Conservation (phyloP, 1,140 invertebrate species). For the Pentalonia nigronervosa region DNA sequence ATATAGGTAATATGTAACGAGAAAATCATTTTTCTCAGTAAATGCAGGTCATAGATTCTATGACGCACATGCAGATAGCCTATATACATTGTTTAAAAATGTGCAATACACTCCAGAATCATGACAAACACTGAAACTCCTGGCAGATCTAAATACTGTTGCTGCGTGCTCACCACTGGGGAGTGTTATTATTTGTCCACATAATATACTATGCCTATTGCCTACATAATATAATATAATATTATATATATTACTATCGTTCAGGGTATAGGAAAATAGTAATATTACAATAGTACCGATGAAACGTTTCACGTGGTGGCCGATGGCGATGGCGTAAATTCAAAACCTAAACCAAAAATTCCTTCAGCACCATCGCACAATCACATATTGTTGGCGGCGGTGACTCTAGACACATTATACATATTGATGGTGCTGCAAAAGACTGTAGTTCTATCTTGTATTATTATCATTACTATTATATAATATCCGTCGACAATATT, state of each 20-base stretch:
- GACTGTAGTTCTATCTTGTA: background rate
- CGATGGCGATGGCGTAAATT: background rate
- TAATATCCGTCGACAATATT: background rate
- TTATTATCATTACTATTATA: conserved; percentile 2
- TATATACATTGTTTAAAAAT: background rate
- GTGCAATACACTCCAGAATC: background rate
- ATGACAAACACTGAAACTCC: background rate
- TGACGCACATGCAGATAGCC: background rate
- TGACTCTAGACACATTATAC: background rate
- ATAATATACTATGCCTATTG: background rate
- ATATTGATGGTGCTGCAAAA: background rate
- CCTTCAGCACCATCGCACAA: background rate
- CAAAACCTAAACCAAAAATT: background rate
- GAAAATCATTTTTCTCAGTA: background rate
- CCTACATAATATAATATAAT: background rate
- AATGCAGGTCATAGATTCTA: background rate
- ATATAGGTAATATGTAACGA: background rate
- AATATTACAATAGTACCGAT: background rate
- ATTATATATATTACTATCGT: too few species aligned
- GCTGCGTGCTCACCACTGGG: background rate
- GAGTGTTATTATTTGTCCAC: background rate
- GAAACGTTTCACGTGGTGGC: background rate
- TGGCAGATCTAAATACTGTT: background rate
- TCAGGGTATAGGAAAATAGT: background rate
- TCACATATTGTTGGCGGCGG: background rate